Percentiles rank a stretch among this genome's conserved stretches.
phyloP scores from a whole-genome alignment of 2,888 invertebrate species.

The Ornithoptera priamus region DNA sequence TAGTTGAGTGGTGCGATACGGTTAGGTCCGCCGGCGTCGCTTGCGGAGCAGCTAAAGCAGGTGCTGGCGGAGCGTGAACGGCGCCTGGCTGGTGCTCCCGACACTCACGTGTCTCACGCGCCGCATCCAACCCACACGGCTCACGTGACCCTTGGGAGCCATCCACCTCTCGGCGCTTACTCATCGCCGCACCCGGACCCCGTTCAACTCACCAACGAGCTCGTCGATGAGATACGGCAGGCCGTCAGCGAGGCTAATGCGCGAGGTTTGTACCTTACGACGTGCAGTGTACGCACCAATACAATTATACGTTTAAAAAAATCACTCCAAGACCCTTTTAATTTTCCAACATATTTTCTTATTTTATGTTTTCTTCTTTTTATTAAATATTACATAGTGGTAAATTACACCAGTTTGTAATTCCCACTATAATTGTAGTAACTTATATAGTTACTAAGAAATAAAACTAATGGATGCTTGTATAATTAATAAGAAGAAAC shows the following conservation, averaged over 20 bases:
- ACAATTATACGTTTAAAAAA: too few relatives aligned
- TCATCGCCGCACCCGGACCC: conserved; percentile 74
- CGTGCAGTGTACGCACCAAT: too few relatives aligned
- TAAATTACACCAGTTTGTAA: too few relatives aligned
- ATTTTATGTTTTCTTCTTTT: too few relatives aligned
- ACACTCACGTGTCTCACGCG: conserved; percentile 46
- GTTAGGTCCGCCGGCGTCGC: conserved; percentile 85
- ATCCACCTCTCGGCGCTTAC: conserved; percentile 13
- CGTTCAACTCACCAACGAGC: conserved; percentile 87
- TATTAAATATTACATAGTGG: too few relatives aligned
- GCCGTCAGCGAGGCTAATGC: conserved; percentile 94
- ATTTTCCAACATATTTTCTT: too few relatives aligned
- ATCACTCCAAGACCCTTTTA: too few relatives aligned
- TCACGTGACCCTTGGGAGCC: conserved; percentile 19
- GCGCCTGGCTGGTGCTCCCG: conserved; percentile 76
- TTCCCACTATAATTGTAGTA: too few relatives aligned
- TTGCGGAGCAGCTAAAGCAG: conserved; percentile 92
- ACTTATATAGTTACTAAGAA: too few relatives aligned
- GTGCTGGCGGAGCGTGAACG: conserved; percentile 92
- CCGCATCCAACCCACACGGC: conserved; percentile 29
- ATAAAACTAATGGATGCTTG: too few relatives aligned
- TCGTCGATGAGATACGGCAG: conserved; percentile 92
- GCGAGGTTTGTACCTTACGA: conserved; percentile 79
- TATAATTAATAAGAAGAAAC: too few relatives aligned
- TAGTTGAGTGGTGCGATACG: conserved; percentile 37